Evolutionary conservation across 2,888 invertebrate genomes (phyloP).

Genomic region (Plemyria rubiginata): DNA sequence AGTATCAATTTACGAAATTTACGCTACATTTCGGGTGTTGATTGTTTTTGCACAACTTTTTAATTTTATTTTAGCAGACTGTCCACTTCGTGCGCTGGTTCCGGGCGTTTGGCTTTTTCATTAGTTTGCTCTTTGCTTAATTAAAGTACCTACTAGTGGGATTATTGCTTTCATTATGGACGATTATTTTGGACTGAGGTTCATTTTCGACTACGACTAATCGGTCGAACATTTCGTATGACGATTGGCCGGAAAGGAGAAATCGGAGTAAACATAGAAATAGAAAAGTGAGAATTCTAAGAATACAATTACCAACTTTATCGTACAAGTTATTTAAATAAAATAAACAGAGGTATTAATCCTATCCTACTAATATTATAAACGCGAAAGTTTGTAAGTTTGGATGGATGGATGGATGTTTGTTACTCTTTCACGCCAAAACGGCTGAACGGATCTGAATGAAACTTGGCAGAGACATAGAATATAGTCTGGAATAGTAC

Average conservation of each 20-base stretch:
- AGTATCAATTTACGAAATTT: conserved; percentile 59
- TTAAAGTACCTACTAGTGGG: conserved; percentile 18
- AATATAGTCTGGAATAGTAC: no score
- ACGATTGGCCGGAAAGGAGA: not conserved
- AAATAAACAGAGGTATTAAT: no score
- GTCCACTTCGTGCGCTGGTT: conserved; percentile 20
- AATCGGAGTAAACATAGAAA: no score
- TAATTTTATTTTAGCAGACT: conserved; percentile 36
- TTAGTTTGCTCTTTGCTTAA: conserved; percentile 27
- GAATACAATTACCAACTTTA: no score
- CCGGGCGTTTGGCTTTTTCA: conserved; percentile 22
- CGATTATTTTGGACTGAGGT: conserved; percentile 6
- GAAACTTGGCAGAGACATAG: no score
- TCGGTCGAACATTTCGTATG: not conserved
- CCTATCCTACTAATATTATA: no score
- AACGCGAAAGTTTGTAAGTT: no score
- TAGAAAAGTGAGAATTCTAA: no score
- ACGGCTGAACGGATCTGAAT: no score
- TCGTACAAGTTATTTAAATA: no score
- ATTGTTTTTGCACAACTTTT: conserved; percentile 47
- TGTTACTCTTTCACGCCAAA: no score
- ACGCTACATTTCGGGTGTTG: conserved; percentile 35
- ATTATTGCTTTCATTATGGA: conserved; percentile 21
- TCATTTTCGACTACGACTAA: not conserved
- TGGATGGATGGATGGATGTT: no score